phyloP scores from a whole-genome alignment of 2,113 vertebrate genomes.

The Syngnathus floridae region DNA sequence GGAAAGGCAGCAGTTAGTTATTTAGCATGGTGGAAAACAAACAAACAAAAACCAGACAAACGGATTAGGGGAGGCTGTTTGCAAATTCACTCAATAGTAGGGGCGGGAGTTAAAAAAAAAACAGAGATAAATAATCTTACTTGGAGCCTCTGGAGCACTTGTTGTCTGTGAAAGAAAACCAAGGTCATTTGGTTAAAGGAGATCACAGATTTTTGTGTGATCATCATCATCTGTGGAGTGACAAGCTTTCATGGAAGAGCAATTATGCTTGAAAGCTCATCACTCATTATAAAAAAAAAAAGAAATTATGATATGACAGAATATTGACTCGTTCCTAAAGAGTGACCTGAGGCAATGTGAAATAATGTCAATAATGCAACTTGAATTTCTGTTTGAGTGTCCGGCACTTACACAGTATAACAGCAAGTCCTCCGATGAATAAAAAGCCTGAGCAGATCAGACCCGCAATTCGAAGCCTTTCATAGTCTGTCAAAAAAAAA shows the following conservation, averaged over 20 bases:
- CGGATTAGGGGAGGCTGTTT: neutral
- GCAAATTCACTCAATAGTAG: neutral
- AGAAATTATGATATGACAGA: neutral
- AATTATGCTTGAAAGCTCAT: neutral
- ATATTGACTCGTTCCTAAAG: neutral
- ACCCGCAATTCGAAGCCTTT: slow-evolving; percentile 68
- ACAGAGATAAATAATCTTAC: slow-evolving; percentile 34
- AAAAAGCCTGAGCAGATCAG: slow-evolving; percentile 56
- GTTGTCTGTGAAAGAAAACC: slow-evolving; percentile 52
- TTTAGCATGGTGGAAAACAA: neutral
- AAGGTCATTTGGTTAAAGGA: neutral
- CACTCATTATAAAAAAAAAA: neutral
- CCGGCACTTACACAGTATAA: slow-evolving; percentile 63
- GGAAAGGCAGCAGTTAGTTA: neutral
- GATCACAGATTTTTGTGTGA: neutral
- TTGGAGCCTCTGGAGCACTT: slow-evolving; percentile 38
- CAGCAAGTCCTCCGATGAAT: slow-evolving; percentile 41
- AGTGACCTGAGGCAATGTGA: neutral
- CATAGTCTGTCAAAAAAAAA: slow-evolving; percentile 60
- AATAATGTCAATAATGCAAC: neutral
- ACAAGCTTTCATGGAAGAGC: neutral
- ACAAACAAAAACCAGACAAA: neutral
- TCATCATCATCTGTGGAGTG: neutral
- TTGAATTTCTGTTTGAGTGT: neutral
- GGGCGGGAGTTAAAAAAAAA: neutral